Evolutionary conservation across 2,888 invertebrate genomes (phyloP).

Genomic region (Coenonympha glycerion): DNA sequence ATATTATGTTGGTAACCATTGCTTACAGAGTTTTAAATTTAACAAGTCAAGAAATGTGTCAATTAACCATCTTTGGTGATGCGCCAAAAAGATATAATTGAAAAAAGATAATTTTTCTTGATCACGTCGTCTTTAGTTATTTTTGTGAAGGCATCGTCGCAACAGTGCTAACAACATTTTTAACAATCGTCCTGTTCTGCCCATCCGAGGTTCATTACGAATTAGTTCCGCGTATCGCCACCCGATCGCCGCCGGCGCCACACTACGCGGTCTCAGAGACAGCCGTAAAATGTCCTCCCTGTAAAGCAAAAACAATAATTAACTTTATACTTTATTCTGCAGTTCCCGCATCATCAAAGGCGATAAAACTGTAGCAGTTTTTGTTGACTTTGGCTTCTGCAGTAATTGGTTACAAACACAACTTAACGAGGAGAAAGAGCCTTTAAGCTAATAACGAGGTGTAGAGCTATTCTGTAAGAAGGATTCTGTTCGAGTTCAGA

Average conservation of each 20-base stretch:
- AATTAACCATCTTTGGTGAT: constrained; percentile 11
- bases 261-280: constrained; percentile 14
- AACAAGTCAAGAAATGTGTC: constrained; percentile 4
- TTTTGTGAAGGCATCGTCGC: constrained; percentile 16
- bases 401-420: neutral
- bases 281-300: neutral
- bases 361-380: neutral
- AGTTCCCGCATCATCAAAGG: neutral
- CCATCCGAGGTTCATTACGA: constrained; percentile 33
- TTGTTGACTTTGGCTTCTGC: neutral
- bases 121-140: constrained; percentile 9
- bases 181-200: constrained; percentile 24
- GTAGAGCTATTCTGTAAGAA: no score
- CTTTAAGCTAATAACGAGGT: no score
- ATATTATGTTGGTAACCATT: neutral
- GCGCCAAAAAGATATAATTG: neutral
- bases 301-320: neutral
- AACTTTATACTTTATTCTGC: neutral
- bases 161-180: constrained; percentile 26
- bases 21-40: neutral
- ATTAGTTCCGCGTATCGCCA: constrained; percentile 38
- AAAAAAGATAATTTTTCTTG: constrained; percentile 11
- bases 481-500: no score
- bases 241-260: constrained; percentile 28
- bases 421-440: neutral